Conservation (phyloP, 2,113 vertebrate species). For the Laticauda laticaudata region DNA sequence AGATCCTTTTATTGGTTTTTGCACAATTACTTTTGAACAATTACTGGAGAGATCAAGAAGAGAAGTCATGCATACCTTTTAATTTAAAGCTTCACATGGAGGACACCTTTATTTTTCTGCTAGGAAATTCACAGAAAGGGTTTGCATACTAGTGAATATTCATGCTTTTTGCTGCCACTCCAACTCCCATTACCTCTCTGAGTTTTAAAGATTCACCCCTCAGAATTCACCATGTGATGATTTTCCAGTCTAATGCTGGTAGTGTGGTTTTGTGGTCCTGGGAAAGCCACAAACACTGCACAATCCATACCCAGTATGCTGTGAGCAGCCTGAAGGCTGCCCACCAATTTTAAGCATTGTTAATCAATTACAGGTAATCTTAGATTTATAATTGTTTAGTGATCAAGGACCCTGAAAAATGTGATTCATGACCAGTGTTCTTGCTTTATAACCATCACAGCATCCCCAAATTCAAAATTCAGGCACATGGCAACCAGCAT, state of each 20-base stretch:
- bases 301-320: not conserved
- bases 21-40: not conserved
- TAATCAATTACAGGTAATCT: not conserved
- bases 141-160: not conserved
- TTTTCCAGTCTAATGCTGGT: not conserved
- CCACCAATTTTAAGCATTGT: not conserved
- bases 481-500: not conserved
- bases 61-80: no score
- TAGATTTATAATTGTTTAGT: not conserved
- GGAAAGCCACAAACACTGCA: not conserved
- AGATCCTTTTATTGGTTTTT: not conserved
- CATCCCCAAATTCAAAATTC: not conserved
- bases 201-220: not conserved
- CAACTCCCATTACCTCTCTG: not conserved
- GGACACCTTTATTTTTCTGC: no score
- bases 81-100: not conserved
- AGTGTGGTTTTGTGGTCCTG: not conserved
- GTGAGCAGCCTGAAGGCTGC: not conserved
- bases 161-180: not conserved
- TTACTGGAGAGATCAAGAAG: not conserved
- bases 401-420: not conserved
- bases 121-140: not conserved
- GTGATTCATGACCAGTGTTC: not conserved
- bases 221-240: not conserved
- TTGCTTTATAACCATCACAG: not conserved